Percentiles rank a stretch among this genome's conserved stretches.
Evolutionary conservation across 2,113 vertebrate genomes (phyloP).

Genomic region (Dasyurus viverrinus): DNA sequence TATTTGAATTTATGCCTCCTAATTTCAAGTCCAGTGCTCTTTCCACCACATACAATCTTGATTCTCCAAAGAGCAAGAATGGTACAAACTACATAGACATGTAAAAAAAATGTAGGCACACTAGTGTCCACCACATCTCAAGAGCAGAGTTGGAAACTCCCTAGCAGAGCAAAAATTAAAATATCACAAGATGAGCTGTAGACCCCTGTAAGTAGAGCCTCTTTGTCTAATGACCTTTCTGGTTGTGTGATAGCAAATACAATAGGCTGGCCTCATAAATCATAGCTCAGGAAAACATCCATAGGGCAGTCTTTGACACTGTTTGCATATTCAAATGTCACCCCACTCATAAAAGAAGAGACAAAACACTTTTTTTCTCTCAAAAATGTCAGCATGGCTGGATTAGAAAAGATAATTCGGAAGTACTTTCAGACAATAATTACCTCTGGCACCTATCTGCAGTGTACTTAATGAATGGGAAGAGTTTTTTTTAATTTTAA

Average conservation of each 20-base stretch:
- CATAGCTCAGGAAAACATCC: slow-evolving; percentile 83
- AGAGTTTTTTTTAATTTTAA: slow-evolving; percentile 87
- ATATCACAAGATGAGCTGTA: slow-evolving; percentile 81
- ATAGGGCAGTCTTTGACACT: slow-evolving; percentile 80
- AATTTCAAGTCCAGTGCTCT: neutral
- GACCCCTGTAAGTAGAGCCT: slow-evolving; percentile 79
- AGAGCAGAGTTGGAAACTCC: slow-evolving; percentile 7
- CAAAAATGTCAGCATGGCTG: slow-evolving; percentile 88
- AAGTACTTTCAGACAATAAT: slow-evolving; percentile 90
- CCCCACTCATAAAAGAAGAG: slow-evolving; percentile 81
- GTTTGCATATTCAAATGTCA: slow-evolving; percentile 92
- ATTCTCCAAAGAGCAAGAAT: neutral
- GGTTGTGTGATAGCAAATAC: slow-evolving; percentile 82
- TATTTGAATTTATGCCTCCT: neutral
- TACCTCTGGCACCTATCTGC: slow-evolving; percentile 88
- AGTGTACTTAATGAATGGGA: slow-evolving; percentile 90
- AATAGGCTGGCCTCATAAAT: slow-evolving; percentile 88
- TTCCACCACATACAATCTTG: neutral
- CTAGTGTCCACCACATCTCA: neutral
- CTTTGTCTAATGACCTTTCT: slow-evolving; percentile 86
- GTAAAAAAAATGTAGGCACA: neutral
- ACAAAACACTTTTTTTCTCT: slow-evolving; percentile 84
- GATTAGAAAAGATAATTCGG: slow-evolving; percentile 90
- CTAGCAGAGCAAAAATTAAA: slow-evolving; percentile 76
- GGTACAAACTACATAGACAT: slow-evolving; percentile 10